These are phyloP conservation scores for Synaphobranchus kaupii DNA, from an alignment of 2,797 vertebrate species.

Conservation along the genomic window DNA sequence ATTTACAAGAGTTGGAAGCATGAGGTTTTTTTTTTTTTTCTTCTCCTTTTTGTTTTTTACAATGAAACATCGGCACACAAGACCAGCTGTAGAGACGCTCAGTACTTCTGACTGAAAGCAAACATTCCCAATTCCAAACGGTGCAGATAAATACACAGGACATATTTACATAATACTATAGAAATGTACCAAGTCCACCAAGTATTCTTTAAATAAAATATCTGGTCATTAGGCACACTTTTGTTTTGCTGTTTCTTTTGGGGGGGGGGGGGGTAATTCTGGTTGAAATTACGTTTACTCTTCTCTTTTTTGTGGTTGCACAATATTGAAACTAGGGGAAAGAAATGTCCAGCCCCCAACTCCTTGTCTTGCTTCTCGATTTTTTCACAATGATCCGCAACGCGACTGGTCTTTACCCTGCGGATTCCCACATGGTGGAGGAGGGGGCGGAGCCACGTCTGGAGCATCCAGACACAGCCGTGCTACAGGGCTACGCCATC, in stretches of 20 bases:
- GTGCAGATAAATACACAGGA: conserved; percentile 68
- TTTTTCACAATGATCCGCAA: conserved; percentile 18
- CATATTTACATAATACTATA: conserved; percentile 76
- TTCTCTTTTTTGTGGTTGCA: conserved; percentile 37
- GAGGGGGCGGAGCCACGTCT: conserved; percentile 35
- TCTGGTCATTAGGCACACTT: conserved; percentile 72
- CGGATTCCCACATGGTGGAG: conserved; percentile 42
- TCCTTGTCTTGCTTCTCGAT: conserved; percentile 38
- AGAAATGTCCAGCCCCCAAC: conserved; percentile 24
- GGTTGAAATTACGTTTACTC: conserved; percentile 48
- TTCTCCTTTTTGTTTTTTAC: conserved; percentile 45
- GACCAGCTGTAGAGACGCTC: conserved; percentile 56
- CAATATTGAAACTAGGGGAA: conserved; percentile 36
- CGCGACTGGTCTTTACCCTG: conserved; percentile 39
- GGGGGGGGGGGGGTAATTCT: conserved; percentile 41
- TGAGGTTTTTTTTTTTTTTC: conserved; percentile 26
- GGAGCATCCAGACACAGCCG: conserved; percentile 43
- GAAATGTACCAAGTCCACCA: conserved; percentile 66
- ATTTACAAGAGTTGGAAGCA: conserved; percentile 65
- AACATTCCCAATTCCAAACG: conserved; percentile 69
- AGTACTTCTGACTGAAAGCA: conserved; percentile 69
- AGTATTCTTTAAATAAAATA: conserved; percentile 76
- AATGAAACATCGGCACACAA: conserved; percentile 68
- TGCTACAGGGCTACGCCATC: conserved; percentile 38
- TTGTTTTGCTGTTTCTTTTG: not conserved